Evolutionary conservation across 2,888 invertebrate genomes (phyloP).

Genomic region (Ametastegia equiseti): DNA sequence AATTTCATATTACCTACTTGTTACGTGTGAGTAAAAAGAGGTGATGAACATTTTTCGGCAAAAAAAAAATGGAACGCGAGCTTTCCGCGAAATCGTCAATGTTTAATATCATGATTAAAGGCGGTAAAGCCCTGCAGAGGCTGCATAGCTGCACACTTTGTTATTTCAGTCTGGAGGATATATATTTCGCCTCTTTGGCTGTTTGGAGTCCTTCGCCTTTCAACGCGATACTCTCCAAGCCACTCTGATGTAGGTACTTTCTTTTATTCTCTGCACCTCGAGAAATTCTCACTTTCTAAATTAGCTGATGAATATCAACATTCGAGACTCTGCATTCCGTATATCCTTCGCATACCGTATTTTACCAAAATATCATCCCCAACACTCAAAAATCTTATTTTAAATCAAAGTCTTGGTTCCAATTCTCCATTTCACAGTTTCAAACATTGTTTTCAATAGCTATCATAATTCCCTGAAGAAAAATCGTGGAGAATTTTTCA

Average conservation of each 20-base stretch:
- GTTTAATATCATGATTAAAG: slow-evolving; percentile 76
- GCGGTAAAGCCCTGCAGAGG: slow-evolving; percentile 58
- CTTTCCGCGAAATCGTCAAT: slow-evolving; percentile 68
- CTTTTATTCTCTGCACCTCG: neutral
- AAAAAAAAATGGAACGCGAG: neutral
- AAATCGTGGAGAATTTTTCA: neutral
- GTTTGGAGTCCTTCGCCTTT: neutral
- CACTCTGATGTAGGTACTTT: neutral
- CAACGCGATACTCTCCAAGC: neutral
- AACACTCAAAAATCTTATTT: no score
- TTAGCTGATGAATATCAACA: slow-evolving; percentile 12
- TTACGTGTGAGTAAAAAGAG: no score
- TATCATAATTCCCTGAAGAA: neutral
- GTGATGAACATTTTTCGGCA: no score
- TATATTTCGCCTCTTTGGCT: slow-evolving; percentile 62
- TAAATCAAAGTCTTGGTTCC: no score
- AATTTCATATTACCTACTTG: no score
- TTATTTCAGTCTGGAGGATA: slow-evolving; percentile 75
- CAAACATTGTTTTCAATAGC: neutral
- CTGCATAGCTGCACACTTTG: slow-evolving; percentile 70
- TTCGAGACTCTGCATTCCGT: slow-evolving; percentile 52
- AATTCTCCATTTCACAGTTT: no score
- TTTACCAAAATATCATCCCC: neutral
- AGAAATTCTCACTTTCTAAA: neutral
- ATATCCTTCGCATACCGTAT: slow-evolving; percentile 43